Percentiles rank a stretch among this genome's conserved stretches.
phyloP scores from a whole-genome alignment of 53 echinoderm and acorn worm species.

The Crossaster papposus region DNA sequence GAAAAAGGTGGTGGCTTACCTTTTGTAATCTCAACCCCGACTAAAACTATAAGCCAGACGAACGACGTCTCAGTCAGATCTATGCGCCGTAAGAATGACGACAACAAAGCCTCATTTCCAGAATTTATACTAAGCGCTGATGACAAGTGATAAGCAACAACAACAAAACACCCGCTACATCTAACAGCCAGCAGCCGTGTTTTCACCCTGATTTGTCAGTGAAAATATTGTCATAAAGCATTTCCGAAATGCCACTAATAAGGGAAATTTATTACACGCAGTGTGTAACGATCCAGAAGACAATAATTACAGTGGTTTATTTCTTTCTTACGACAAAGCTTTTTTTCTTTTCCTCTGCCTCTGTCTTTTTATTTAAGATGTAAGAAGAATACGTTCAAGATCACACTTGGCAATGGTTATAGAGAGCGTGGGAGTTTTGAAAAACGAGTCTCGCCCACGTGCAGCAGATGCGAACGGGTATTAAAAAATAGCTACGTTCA shows the following conservation, averaged over 20 bases:
- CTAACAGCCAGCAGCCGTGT: neutral
- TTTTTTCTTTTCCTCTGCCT: neutral
- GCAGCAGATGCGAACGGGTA: neutral
- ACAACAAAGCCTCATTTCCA: slow-evolving; percentile 30
- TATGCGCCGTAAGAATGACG: slow-evolving; percentile 27
- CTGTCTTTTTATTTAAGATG: neutral
- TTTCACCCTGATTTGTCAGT: slow-evolving; percentile 18
- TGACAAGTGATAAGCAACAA: neutral
- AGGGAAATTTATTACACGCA: slow-evolving; percentile 51
- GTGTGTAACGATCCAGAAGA: slow-evolving; percentile 23
- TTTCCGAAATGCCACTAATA: slow-evolving; percentile 52
- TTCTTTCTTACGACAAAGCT: neutral
- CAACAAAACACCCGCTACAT: neutral
- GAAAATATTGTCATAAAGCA: slow-evolving; percentile 53
- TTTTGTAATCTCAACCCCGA: slow-evolving; percentile 30
- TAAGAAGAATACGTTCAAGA: slow-evolving; percentile 4
- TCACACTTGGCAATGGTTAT: neutral
- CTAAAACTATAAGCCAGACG: slow-evolving; percentile 3
- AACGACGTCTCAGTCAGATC: slow-evolving; percentile 4
- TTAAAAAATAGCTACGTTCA: neutral
- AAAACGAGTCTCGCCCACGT: slow-evolving; percentile 38
- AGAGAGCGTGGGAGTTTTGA: slow-evolving; percentile 39
- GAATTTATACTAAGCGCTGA: slow-evolving; percentile 25
- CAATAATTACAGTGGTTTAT: slow-evolving; percentile 15
- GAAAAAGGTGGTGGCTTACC: slow-evolving; percentile 9